Evolutionary conservation across 35 echinoderm and acorn worm genomes (phyloP).

Genomic region (Apostichopus parvimensis): DNA sequence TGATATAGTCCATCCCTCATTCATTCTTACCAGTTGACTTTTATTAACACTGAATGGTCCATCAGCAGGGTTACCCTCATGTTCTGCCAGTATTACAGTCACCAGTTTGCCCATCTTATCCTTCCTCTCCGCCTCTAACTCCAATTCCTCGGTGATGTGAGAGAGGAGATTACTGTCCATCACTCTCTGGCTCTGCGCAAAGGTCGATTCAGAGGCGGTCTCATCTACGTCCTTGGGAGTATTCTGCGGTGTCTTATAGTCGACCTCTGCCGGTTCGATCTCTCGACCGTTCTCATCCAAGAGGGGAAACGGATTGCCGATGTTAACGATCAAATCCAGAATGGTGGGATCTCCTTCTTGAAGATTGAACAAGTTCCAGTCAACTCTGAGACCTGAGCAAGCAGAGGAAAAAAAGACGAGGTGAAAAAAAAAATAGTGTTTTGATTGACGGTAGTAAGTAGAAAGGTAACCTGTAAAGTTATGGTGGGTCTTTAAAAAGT

Average conservation of each 20-base stretch:
- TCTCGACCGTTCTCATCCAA: constrained; percentile 72
- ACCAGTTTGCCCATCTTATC: constrained; percentile 45
- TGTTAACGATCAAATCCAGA: constrained; percentile 79
- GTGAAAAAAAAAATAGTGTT: too few relatives aligned
- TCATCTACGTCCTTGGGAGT: constrained; percentile 15
- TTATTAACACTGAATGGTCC: constrained; percentile 78
- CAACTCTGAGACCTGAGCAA: constrained; percentile 76
- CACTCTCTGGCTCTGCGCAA: constrained; percentile 17
- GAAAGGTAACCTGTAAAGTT: too few relatives aligned
- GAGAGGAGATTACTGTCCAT: constrained; percentile 42
- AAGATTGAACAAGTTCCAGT: constrained; percentile 90
- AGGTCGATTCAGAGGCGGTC: constrained; percentile 26
- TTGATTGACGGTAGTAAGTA: too few relatives aligned
- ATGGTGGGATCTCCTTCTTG: constrained; percentile 73
- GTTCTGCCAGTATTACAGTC: constrained; percentile 70
- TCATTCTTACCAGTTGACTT: constrained; percentile 79
- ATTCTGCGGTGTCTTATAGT: constrained; percentile 14
- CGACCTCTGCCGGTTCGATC: constrained; percentile 41
- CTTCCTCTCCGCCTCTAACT: constrained; percentile 37
- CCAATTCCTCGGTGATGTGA: constrained; percentile 70
- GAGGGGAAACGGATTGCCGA: constrained; percentile 88
- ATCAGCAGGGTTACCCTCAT: constrained; percentile 75
- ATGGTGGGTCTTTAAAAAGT: too few relatives aligned
- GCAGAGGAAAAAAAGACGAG: neutral
- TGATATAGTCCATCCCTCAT: neutral